Conservation (phyloP, 1,140 invertebrate genomes). For the Drosophila bocqueti region DNA sequence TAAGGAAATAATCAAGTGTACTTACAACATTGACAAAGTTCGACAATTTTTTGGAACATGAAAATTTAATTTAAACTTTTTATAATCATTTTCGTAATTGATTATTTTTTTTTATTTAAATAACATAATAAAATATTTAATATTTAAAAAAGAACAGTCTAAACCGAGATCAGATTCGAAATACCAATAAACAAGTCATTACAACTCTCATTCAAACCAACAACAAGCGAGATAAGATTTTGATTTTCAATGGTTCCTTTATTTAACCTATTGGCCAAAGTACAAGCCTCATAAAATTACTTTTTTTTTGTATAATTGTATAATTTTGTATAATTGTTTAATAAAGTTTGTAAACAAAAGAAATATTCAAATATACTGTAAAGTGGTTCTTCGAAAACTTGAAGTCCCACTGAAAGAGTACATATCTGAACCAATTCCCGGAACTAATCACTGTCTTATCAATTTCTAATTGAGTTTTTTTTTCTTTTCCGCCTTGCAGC, state of each 20-base stretch:
- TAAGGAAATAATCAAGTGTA: neutral
- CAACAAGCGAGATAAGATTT: conserved; percentile 14
- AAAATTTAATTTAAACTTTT: neutral
- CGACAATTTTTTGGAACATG: neutral
- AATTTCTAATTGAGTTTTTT: conserved; percentile 27
- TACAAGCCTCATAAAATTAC: neutral
- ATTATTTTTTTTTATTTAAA: neutral
- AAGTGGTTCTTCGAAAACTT: no score
- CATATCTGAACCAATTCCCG: conserved; percentile 19
- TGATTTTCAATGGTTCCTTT: neutral
- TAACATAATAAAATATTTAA: no score
- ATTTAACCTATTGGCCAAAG: neutral
- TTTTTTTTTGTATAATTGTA: neutral
- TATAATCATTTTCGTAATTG: neutral
- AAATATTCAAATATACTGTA: neutral
- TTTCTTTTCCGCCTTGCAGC: conserved; percentile 35
- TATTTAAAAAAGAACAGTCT: neutral
- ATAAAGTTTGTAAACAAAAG: neutral
- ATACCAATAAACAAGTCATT: neutral
- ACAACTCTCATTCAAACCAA: neutral
- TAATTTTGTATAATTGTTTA: neutral
- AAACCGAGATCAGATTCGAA: neutral
- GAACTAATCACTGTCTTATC: conserved; percentile 52
- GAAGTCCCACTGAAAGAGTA: neutral
- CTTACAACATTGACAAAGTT: neutral